A percentile compares a stretch with the other conserved stretches of the same genome.
phyloP scores from a whole-genome alignment of 2,797 vertebrate species.

The Dermochelys coriacea region DNA sequence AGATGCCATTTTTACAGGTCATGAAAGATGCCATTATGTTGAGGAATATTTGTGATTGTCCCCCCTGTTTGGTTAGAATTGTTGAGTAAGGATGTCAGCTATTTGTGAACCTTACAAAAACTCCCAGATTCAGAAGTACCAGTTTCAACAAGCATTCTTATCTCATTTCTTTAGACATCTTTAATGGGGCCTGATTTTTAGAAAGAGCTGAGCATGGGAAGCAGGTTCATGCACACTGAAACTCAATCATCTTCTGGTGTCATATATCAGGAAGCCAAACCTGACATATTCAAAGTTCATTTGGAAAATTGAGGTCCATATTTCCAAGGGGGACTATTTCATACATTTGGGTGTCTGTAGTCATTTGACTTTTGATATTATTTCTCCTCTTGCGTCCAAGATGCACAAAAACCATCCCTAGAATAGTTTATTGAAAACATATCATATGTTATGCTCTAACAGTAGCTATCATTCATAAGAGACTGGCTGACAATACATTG shows the following conservation, averaged over 20 bases:
- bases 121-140: too few species aligned
- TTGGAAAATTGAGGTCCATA: background rate
- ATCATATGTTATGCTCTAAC: background rate
- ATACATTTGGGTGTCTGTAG: background rate
- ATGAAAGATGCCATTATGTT: too few species aligned
- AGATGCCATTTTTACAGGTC: too few species aligned
- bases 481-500: conserved; percentile 34
- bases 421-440: conserved; percentile 6
- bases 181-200: background rate
- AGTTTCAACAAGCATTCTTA: too few species aligned
- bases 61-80: too few species aligned
- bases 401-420: background rate
- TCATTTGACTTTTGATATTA: background rate
- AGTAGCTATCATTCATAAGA: conserved; percentile 1
- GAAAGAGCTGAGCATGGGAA: background rate
- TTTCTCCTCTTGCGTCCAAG: background rate
- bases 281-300: background rate
- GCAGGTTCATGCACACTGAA: background rate
- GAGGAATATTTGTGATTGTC: too few species aligned
- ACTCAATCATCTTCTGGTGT: background rate
- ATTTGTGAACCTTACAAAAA: too few species aligned
- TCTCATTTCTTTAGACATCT: too few species aligned
- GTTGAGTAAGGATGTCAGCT: too few species aligned
- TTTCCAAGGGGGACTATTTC: background rate
- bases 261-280: background rate